A percentile compares a stretch with the other conserved stretches of the same genome.
Conservation (phyloP, 2,113 vertebrate genomes). For the Gila orcuttii region DNA sequence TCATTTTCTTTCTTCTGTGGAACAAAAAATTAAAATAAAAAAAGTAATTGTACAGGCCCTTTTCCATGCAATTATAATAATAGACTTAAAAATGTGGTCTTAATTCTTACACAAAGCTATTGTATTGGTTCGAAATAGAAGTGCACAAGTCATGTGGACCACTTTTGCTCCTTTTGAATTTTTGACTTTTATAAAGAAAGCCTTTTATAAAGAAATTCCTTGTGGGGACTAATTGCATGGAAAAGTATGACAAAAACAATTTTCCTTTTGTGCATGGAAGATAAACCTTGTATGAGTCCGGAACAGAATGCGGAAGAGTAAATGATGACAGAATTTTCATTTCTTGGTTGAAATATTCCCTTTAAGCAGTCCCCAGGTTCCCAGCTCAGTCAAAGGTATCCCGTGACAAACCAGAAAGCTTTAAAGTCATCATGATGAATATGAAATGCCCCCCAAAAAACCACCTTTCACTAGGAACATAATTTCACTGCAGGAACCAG, state of each 20-base stretch:
- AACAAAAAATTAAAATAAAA: neutral
- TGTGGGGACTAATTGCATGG: neutral
- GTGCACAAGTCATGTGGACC: neutral
- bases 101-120: neutral
- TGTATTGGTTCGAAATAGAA: neutral
- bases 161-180: neutral
- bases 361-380: neutral
- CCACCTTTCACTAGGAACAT: slow-evolving; percentile 8
- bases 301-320: neutral
- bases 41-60: neutral
- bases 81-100: neutral
- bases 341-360: neutral
- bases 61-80: neutral
- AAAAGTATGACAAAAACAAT: neutral
- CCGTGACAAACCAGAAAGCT: neutral
- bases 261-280: neutral
- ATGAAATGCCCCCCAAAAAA: neutral
- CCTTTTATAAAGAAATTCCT: neutral
- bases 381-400: neutral
- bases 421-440: neutral
- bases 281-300: too few species aligned
- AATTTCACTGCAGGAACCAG: neutral
- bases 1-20: too few species aligned
- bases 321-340: neutral
- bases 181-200: neutral